Evolutionary conservation across 35 echinoderm and acorn worm genomes (phyloP).

Genomic region (Acanthaster planci): DNA sequence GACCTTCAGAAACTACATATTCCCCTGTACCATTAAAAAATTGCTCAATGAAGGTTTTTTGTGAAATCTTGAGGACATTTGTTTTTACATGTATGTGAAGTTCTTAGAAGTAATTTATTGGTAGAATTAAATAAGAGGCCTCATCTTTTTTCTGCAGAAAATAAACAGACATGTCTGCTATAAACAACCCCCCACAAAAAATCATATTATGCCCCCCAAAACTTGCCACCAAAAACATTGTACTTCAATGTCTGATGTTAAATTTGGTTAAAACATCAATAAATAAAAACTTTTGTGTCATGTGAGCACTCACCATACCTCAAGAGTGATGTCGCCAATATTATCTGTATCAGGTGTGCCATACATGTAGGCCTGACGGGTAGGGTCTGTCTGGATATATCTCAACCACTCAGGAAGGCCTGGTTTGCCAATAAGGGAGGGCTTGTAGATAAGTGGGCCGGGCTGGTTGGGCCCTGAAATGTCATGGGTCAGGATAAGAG

Average conservation of each 20-base stretch:
- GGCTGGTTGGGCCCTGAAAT: slow-evolving; percentile 21
- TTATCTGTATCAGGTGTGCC: slow-evolving; percentile 49
- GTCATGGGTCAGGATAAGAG: too few relatives aligned
- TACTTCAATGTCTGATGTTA: neutral
- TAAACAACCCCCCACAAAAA: too few relatives aligned
- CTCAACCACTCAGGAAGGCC: slow-evolving; percentile 53
- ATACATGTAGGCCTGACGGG: slow-evolving; percentile 42
- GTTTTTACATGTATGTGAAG: too few relatives aligned
- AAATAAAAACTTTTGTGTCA: neutral
- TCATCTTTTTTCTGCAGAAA: too few relatives aligned
- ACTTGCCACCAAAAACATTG: neutral
- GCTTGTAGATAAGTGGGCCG: slow-evolving; percentile 45
- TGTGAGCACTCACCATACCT: too few relatives aligned
- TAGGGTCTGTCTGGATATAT: slow-evolving; percentile 36
- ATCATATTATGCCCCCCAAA: neutral
- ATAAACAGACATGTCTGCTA: too few relatives aligned
- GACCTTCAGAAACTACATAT: too few relatives aligned
- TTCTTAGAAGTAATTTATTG: too few relatives aligned
- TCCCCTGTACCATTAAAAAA: too few relatives aligned
- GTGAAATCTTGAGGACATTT: too few relatives aligned
- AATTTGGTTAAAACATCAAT: neutral
- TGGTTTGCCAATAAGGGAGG: slow-evolving; percentile 50
- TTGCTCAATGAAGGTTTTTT: too few relatives aligned
- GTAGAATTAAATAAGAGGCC: too few relatives aligned
- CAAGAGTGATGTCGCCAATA: slow-evolving; percentile 42